phyloP scores from a whole-genome alignment of 2,888 invertebrate species.

The Drosophila mimica region DNA sequence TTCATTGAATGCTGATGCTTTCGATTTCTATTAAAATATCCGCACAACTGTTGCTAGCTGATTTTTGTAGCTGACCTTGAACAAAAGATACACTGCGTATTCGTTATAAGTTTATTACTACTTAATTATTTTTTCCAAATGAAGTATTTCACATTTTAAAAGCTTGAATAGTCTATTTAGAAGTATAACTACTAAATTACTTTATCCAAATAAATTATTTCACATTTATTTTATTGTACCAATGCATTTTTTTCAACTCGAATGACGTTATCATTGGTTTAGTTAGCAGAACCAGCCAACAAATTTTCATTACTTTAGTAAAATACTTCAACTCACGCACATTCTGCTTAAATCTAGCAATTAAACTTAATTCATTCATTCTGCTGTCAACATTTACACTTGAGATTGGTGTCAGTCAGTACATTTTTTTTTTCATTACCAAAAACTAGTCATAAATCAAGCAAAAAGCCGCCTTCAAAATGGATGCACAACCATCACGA shows the following conservation, averaged over 20 bases:
- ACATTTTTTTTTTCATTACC: background rate
- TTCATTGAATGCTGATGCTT: slow-evolving; percentile 24
- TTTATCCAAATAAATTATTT: background rate
- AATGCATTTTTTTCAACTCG: too few species aligned
- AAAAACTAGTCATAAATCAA: background rate
- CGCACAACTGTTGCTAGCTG: slow-evolving; percentile 18
- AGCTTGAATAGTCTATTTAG: background rate
- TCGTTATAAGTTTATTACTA: slow-evolving; percentile 10
- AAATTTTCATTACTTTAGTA: background rate
- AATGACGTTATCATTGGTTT: background rate
- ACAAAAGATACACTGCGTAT: slow-evolving; percentile 30
- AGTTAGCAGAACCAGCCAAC: background rate
- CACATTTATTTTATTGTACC: background rate
- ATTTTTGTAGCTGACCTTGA: slow-evolving; percentile 40
- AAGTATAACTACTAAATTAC: background rate
- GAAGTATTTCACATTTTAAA: background rate
- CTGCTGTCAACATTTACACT: background rate
- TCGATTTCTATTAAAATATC: slow-evolving; percentile 25
- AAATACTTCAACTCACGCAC: background rate
- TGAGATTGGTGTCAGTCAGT: slow-evolving; percentile 19
- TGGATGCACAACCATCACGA: fast-evolving
- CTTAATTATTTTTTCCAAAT: background rate
- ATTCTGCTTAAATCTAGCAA: slow-evolving; percentile 2
- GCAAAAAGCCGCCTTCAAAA: background rate
- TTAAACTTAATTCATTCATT: background rate